Evolutionary conservation across 2,888 invertebrate genomes (phyloP).

Genomic region (Himalopsyche anomala): DNA sequence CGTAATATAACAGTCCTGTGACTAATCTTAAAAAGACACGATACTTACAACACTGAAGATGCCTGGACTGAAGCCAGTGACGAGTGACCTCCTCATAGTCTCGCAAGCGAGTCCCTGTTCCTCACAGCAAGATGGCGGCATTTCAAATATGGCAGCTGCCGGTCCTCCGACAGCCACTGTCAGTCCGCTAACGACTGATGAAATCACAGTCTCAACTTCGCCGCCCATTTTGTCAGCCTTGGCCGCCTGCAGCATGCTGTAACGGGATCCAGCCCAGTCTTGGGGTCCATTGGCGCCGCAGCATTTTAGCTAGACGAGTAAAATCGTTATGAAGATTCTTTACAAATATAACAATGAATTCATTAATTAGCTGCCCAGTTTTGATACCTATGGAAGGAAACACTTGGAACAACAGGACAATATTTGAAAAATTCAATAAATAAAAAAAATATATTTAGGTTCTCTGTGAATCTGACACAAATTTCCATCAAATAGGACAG

Average conservation of each 20-base stretch:
- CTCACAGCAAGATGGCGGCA: conserved; percentile 76
- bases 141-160: conserved; percentile 42
- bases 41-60: conserved; percentile 75
- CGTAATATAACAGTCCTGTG: no score
- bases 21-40: no score
- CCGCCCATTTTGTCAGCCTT: conserved; percentile 3
- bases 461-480: no score
- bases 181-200: conserved; percentile 29
- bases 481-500: no score
- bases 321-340: not conserved
- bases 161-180: conserved; percentile 64
- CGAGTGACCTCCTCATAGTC: conserved; percentile 73
- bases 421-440: no score
- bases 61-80: conserved; percentile 71
- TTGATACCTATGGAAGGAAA: no score
- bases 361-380: no score
- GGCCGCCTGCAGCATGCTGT: conserved; percentile 70
- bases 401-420: no score
- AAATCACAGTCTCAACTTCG: not conserved
- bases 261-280: conserved; percentile 84
- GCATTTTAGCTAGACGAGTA: conserved; percentile 80
- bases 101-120: conserved; percentile 74
- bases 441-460: no score
- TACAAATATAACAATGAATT: no score
- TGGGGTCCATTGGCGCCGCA: conserved; percentile 85